A percentile compares a stretch with the other conserved stretches of the same genome.
These are phyloP conservation scores for Syrrhaptes paradoxus DNA, from an alignment of 2,113 vertebrate genomes.

Conservation along the genomic window DNA sequence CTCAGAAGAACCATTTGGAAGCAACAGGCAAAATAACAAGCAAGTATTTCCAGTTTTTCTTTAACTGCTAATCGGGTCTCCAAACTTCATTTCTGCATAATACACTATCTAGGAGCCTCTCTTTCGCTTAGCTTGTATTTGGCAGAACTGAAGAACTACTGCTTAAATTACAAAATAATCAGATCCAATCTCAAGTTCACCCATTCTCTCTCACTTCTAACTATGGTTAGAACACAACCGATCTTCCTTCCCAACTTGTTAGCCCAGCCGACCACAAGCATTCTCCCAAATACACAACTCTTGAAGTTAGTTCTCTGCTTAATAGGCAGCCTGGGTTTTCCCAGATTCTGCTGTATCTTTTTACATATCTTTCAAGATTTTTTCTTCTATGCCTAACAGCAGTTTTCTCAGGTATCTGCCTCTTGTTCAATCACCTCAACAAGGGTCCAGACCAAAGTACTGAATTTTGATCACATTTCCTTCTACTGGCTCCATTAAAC, in stretches of 20 bases:
- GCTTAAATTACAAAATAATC: background rate
- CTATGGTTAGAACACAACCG: background rate
- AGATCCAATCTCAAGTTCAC: background rate
- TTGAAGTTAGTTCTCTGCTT: background rate
- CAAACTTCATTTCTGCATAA: background rate
- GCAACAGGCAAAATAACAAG: background rate
- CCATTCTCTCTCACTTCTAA: background rate
- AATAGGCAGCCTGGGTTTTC: accelerated
- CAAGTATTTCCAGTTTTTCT: background rate
- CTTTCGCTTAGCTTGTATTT: background rate
- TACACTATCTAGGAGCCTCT: background rate
- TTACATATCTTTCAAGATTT: background rate
- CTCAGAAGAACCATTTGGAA: background rate
- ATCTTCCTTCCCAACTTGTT: background rate
- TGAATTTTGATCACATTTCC: background rate
- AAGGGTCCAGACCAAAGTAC: background rate
- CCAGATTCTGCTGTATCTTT: background rate
- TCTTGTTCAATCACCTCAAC: background rate
- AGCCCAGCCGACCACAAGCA: background rate
- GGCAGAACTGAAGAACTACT: background rate
- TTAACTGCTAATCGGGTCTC: background rate
- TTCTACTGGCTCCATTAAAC: background rate
- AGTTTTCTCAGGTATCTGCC: background rate
- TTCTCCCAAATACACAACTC: background rate
- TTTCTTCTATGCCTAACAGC: background rate